These are phyloP conservation scores for Drosophila fulvimacula DNA, from an alignment of 2,888 invertebrate genomes.

Conservation along the genomic window DNA sequence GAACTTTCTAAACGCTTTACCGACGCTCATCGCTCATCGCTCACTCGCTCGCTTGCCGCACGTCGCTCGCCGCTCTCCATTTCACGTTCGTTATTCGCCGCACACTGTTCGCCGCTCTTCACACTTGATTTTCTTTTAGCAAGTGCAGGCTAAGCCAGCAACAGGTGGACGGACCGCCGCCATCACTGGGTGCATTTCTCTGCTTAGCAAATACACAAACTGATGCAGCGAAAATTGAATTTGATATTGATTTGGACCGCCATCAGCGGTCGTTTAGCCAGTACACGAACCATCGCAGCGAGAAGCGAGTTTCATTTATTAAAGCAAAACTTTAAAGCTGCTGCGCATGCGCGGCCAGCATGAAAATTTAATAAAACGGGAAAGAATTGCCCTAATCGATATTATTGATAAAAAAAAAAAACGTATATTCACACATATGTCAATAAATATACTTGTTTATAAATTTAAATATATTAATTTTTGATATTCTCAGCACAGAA, in stretches of 20 bases:
- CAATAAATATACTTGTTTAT: too few relatives aligned
- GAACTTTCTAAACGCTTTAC: constrained; percentile 60
- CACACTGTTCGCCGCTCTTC: constrained; percentile 29
- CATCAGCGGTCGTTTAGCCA: constrained; percentile 22
- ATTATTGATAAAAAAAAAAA: not conserved
- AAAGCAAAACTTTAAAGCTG: constrained; percentile 9
- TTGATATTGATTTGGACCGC: too few relatives aligned
- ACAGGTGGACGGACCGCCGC: constrained; percentile 33
- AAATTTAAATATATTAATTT: too few relatives aligned
- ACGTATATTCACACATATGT: too few relatives aligned
- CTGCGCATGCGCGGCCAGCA: not conserved
- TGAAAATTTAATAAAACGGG: not conserved
- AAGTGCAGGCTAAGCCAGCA: constrained; percentile 32
- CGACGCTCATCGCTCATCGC: constrained; percentile 46
- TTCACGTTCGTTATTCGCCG: constrained; percentile 3
- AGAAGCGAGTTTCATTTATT: not conserved
- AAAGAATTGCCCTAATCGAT: not conserved
- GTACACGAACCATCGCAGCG: constrained; percentile 13
- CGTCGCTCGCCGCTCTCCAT: constrained; percentile 28
- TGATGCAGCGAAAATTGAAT: too few relatives aligned
- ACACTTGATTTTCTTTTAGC: constrained; percentile 39
- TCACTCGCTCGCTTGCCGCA: not conserved
- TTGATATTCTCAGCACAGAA: too few relatives aligned
- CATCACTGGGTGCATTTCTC: too few relatives aligned
- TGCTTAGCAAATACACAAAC: too few relatives aligned